Base-by-base conservation (phyloP, 2,888 invertebrate species). In the Melipona bicolor region DNA sequence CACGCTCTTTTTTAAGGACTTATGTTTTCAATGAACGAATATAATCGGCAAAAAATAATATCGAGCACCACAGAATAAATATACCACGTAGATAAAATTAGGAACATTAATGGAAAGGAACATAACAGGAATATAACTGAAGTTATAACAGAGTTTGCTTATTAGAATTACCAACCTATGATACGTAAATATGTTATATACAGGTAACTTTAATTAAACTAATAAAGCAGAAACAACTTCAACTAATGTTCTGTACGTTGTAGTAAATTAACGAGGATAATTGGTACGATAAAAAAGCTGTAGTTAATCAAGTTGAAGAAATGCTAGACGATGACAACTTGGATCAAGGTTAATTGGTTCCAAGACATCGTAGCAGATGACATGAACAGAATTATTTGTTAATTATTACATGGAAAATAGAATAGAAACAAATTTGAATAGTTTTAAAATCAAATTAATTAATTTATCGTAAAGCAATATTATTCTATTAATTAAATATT, bases 291-390 rank as follows among this genome's bases (percentile, higher is more conserved):
- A 77, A 78, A 81, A 43, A 81, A 68, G 32, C 43, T 17, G 9
- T 27, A 21, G 4, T 62, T 56, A n/a, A 65, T 49, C 17, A 61
- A n/a, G 24, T 49, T 43, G 32, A 73, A 50, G 36, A 61, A 72
- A 72, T 15, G 24, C 17, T 13, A 49, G 43, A 49, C 9, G 24
- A 19, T 49, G 36, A 32, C 49, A 73, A 50, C 50, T 72, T 54
- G 62, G 61, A 62, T 67, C 54, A 81, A 73, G 77, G 72, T 62
- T 73, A 73, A 78, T 73, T 69, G 36, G n/a, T 27, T n/a, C 2
- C 49, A 19, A 24, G 36, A 64, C 19, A n/a, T 9, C 64, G 21
- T n/a, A n/a, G 15, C 13, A 43, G 43, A 43, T 43, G 21, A 56
- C 32, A 21, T 52, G 24, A 21, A 15, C 5, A 19, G 0, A 15